Evolutionary conservation across 2,888 invertebrate species (phyloP).

Genomic region (Agrenia bidenticulata): DNA sequence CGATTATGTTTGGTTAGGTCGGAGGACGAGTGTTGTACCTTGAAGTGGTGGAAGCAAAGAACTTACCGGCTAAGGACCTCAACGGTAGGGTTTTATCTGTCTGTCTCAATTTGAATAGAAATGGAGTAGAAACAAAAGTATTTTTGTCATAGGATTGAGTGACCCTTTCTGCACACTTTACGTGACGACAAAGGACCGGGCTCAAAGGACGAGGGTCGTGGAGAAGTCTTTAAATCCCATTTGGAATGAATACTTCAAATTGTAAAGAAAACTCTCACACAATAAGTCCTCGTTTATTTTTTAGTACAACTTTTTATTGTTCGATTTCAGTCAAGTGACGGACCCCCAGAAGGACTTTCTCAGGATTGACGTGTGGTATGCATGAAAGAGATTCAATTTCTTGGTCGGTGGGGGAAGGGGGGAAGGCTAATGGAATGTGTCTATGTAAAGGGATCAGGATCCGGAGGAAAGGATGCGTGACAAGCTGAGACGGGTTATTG

Average conservation of each 20-base stretch:
- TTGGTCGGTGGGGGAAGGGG: neutral
- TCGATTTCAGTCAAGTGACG: slow-evolving; percentile 29
- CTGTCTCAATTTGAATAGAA: too few species aligned
- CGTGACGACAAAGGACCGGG: slow-evolving; percentile 29
- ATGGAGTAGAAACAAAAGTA: too few species aligned
- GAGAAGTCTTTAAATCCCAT: slow-evolving; percentile 27
- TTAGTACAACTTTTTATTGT: too few species aligned
- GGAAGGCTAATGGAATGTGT: neutral
- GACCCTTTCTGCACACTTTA: slow-evolving; percentile 39
- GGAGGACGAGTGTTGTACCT: slow-evolving; percentile 30
- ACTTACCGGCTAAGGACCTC: slow-evolving; percentile 35
- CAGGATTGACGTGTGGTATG: slow-evolving; percentile 24
- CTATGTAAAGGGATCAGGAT: slow-evolving; percentile 29
- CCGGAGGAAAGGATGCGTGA: slow-evolving; percentile 32
- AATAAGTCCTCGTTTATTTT: too few species aligned
- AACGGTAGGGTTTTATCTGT: too few species aligned
- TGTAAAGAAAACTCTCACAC: too few species aligned
- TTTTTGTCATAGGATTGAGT: slow-evolving; percentile 19
- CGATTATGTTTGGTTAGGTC: slow-evolving; percentile 19
- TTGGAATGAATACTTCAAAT: slow-evolving; percentile 38
- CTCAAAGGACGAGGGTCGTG: slow-evolving; percentile 28
- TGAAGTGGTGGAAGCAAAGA: slow-evolving; percentile 36
- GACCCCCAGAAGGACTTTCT: slow-evolving; percentile 26
- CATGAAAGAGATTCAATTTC: neutral
- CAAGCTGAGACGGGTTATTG: slow-evolving; percentile 23